Conservation (phyloP, 2,888 invertebrate species). For the Candidula unifasciata region DNA sequence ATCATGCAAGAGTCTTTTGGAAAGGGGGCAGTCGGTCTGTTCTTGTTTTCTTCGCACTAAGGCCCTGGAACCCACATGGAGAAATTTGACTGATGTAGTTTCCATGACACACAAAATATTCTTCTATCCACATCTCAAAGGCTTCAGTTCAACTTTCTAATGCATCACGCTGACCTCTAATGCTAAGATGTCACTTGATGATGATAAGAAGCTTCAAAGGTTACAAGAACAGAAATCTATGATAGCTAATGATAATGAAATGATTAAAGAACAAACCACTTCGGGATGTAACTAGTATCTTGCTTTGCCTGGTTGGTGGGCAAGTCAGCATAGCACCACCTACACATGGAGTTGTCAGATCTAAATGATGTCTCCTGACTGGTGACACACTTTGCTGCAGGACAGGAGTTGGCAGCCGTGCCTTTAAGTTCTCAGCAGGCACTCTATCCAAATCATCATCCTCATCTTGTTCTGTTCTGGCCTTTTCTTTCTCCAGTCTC, state of each 20-base stretch:
- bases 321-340: slow-evolving; percentile 73
- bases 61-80: too few species aligned
- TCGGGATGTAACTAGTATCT: slow-evolving; percentile 47
- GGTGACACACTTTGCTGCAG: slow-evolving; percentile 54
- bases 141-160: too few species aligned
- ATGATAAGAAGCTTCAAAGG: too few species aligned
- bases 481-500: slow-evolving; percentile 34
- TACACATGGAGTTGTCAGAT: slow-evolving; percentile 75
- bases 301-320: slow-evolving; percentile 57
- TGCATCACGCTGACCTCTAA: too few species aligned
- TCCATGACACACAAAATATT: too few species aligned
- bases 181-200: too few species aligned
- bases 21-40: too few species aligned
- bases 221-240: too few species aligned
- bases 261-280: slow-evolving; percentile 39
- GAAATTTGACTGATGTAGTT: too few species aligned
- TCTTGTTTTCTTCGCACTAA: too few species aligned
- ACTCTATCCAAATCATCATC: slow-evolving; percentile 30
- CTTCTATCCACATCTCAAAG: too few species aligned
- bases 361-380: slow-evolving; percentile 72
- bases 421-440: slow-evolving; percentile 51
- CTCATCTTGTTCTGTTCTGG: slow-evolving; percentile 18
- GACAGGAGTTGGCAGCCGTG: slow-evolving; percentile 72
- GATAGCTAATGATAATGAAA: background rate
- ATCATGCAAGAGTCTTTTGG: too few species aligned